phyloP scores from a whole-genome alignment of 2,888 invertebrate species.

The Dexiosoma caninum region DNA sequence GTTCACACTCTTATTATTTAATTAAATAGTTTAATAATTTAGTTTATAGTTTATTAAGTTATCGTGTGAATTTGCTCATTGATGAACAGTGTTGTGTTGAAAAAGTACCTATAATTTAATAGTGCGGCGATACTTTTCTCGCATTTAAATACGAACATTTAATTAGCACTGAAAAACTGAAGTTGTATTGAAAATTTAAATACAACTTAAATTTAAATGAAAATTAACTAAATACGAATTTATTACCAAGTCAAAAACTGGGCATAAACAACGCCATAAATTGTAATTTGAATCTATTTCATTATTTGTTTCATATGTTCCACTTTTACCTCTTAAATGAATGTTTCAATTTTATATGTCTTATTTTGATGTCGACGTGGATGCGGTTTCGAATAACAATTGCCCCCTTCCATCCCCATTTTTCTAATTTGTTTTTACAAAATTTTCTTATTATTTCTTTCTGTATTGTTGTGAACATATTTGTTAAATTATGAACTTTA shows the following conservation, averaged over 20 bases:
- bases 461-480: constrained; percentile 5
- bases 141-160: not conserved
- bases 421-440: constrained; percentile 7
- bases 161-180: no score
- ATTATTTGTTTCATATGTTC: not conserved
- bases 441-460: constrained; percentile 10
- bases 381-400: not conserved
- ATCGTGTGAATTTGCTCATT: not conserved
- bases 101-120: no score
- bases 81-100: not conserved
- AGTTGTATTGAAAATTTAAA: no score
- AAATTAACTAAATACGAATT: no score
- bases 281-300: not conserved
- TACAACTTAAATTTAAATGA: no score
- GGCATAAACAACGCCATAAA: no score
- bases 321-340: not conserved
- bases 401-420: not conserved
- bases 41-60: not conserved
- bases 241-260: no score
- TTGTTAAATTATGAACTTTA: constrained; percentile 37
- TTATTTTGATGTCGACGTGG: not conserved
- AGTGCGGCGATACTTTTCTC: no score
- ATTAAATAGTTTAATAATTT: constrained; percentile 8
- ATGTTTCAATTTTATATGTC: not conserved
- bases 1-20: not conserved